phyloP scores from a whole-genome alignment of 2,113 vertebrate genomes.

The Agapornis roseicollis region DNA sequence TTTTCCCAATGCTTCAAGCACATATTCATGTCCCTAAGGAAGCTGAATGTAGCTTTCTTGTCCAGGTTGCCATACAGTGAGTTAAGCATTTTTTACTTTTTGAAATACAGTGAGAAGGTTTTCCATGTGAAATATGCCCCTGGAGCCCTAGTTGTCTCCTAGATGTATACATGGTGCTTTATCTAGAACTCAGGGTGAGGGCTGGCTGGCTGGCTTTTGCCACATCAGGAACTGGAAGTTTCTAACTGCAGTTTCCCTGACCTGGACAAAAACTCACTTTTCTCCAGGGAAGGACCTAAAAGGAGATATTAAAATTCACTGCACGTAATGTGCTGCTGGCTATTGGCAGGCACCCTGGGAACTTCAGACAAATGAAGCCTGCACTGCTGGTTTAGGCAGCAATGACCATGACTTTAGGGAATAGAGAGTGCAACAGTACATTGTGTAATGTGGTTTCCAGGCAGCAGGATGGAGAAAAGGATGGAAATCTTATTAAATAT shows the following conservation, averaged over 20 bases:
- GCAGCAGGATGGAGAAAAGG: background rate
- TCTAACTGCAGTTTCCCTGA: background rate
- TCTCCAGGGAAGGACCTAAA: background rate
- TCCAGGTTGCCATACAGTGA: background rate
- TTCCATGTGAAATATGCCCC: background rate
- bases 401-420: background rate
- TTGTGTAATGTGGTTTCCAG: background rate
- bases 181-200: background rate
- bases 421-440: background rate
- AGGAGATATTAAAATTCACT: conserved; percentile 7
- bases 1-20: background rate
- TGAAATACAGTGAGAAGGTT: background rate
- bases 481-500: background rate
- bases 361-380: conserved; percentile 25
- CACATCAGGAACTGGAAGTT: background rate
- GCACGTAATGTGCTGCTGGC: conserved; percentile 16
- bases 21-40: background rate
- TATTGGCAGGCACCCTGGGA: conserved; percentile 23
- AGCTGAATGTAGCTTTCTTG: background rate
- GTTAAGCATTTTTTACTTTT: background rate
- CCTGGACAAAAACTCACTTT: background rate
- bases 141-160: background rate
- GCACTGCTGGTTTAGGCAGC: background rate
- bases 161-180: background rate
- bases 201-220: background rate